Conservation (phyloP, 2,113 vertebrate species). For the Globicephala melas region DNA sequence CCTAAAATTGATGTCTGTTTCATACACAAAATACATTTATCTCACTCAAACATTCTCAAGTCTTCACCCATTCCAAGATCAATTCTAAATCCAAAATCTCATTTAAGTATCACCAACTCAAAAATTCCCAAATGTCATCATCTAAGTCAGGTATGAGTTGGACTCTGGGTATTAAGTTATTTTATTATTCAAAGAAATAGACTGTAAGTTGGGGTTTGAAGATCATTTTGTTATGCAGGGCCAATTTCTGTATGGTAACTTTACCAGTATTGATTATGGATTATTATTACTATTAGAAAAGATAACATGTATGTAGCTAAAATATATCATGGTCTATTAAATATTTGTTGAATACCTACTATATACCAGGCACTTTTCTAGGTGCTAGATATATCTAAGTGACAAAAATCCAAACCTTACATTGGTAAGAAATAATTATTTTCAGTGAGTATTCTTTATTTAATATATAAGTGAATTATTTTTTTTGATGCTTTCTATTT, state of each 20-base stretch:
- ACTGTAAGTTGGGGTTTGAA: neutral
- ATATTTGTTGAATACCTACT: neutral
- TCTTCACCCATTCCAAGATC: neutral
- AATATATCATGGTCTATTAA: neutral
- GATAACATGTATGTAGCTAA: neutral
- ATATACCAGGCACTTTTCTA: neutral
- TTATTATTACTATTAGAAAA: neutral
- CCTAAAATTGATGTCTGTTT: neutral
- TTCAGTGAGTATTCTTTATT: neutral
- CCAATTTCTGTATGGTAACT: neutral
- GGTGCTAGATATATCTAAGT: neutral
- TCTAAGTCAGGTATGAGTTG: neutral
- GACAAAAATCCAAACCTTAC: slow-evolving; percentile 1
- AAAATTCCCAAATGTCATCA: neutral
- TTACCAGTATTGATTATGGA: neutral
- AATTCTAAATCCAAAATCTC: neutral
- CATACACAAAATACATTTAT: neutral
- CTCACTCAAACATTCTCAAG: neutral
- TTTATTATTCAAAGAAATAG: neutral
- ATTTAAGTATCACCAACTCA: neutral
- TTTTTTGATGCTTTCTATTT: neutral
- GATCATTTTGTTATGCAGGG: neutral
- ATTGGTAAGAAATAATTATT: neutral
- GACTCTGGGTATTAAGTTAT: neutral
- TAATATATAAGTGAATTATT: neutral